Base-by-base conservation (phyloP, 2,113 vertebrate species). In the Recurvirostra avosetta region DNA sequence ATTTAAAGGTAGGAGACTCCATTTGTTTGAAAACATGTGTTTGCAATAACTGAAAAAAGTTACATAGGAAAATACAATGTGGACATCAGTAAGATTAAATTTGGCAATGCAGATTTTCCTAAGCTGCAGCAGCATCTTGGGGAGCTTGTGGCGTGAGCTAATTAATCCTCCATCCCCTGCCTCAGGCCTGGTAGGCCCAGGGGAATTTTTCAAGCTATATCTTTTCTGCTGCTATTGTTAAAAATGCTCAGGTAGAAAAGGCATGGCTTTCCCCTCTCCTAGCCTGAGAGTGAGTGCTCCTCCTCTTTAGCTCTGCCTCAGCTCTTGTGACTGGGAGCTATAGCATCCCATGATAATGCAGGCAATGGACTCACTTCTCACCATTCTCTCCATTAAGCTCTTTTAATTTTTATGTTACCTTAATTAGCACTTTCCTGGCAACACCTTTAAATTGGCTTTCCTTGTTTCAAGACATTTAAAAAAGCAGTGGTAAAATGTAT, bases 321-420 rank as follows among this genome's bases (percentile, higher is more conserved):
- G 80, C 77, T 96, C 43, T 49, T 85, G 61, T 30, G 65, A 34
- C 76, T 80, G 34, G n/a, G 53, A 94, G 27, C 88, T 91, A 5
- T 63, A 81, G 66, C 81, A 79, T 86, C 71, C 85, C 50, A 29
- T 36, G 53, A 23, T 55, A 95, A 94, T 29, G 29, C 79, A 86
- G 74, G 34, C 43, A 85, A 43, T 84, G 12, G 3, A 63, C 56
- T 87, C n/a, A 15, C n/a, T 94, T 93, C 53, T 88, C 53, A 53
- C 70, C 27, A 52, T 90, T 94, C 66, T 38, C 25, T 12, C 43
- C 53, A 65, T 68, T 68, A 90, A 72, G 41, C 25, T 86, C 30
- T 76, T 95, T 21, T 61, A 87, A 79, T 87, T 93, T 91, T 94
- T 73, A 40, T 72, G 41, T 85, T 90, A 79, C 74, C 77, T 68